These are phyloP conservation scores for Drosophila subquinaria DNA, from an alignment of 2,888 invertebrate species.

Conservation along the genomic window DNA sequence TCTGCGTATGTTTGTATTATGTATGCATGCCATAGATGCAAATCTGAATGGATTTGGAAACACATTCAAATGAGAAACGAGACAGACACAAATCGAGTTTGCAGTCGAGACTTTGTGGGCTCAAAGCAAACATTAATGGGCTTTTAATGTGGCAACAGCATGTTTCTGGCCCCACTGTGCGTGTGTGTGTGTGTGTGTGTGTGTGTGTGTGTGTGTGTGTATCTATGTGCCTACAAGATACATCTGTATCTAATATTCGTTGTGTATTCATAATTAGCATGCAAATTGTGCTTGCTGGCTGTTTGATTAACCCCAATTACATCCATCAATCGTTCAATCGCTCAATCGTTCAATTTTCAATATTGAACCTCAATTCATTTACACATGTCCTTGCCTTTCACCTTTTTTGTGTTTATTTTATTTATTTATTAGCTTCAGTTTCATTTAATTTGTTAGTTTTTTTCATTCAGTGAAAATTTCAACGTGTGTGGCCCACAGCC, in stretches of 20 bases:
- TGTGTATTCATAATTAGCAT: constrained; percentile 63
- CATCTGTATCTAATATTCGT: constrained; percentile 2
- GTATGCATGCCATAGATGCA: constrained; percentile 38
- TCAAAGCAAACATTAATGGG: constrained; percentile 41
- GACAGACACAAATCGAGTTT: neutral
- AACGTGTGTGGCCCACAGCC: constrained; percentile 41
- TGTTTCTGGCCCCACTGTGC: constrained; percentile 23
- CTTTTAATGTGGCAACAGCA: constrained; percentile 57
- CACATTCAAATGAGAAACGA: constrained; percentile 28
- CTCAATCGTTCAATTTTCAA: constrained; percentile 17
- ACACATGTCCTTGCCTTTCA: constrained; percentile 54
- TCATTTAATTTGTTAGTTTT: neutral
- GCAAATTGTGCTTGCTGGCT: constrained; percentile 51
- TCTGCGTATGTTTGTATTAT: constrained; percentile 30
- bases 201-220: neutral
- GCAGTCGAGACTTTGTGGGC: neutral
- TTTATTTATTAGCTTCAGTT: neutral
- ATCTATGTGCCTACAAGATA: neutral
- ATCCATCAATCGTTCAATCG: constrained; percentile 51
- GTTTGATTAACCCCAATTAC: constrained; percentile 73
- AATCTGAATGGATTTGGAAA: constrained; percentile 63
- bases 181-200: constrained; percentile 2
- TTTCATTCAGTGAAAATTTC: constrained; percentile 6
- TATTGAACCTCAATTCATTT: constrained; percentile 39
- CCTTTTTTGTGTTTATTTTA: neutral